These are phyloP conservation scores for Mystacides longicornis DNA, from an alignment of 2,888 invertebrate species.

Conservation along the genomic window DNA sequence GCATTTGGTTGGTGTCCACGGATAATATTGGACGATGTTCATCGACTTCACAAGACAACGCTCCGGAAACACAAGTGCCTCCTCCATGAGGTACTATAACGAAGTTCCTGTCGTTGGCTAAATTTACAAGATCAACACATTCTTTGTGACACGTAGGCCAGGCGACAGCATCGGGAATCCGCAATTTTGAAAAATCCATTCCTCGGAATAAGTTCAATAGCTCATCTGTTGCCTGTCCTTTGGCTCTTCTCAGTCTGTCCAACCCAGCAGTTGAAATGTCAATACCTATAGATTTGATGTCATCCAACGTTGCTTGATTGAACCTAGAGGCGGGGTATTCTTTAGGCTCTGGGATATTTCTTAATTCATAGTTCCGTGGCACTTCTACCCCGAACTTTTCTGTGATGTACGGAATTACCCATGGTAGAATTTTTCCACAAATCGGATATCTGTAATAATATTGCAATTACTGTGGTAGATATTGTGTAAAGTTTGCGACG, in stretches of 20 bases:
- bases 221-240: constrained; percentile 90
- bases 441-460: no score
- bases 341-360: no score
- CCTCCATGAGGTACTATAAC: constrained; percentile 92
- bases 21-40: constrained; percentile 79
- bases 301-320: constrained; percentile 43
- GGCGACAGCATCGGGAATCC: constrained; percentile 88
- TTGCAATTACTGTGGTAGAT: no score
- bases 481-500: no score
- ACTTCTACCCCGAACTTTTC: no score
- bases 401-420: no score
- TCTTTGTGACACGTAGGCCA: constrained; percentile 90
- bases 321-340: constrained; percentile 42
- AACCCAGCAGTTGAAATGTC: constrained; percentile 55
- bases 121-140: constrained; percentile 68
- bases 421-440: no score
- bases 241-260: constrained; percentile 78
- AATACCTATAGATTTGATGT: constrained; percentile 43
- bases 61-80: constrained; percentile 87
- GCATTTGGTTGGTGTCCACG: constrained; percentile 94
- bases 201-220: constrained; percentile 69
- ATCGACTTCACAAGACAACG: constrained; percentile 71
- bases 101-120: constrained; percentile 66
- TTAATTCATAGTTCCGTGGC: no score
- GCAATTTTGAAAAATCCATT: constrained; percentile 63